Base-by-base conservation (phyloP, 1,140 invertebrate genomes). In the Drosophila equinoxialis region DNA sequence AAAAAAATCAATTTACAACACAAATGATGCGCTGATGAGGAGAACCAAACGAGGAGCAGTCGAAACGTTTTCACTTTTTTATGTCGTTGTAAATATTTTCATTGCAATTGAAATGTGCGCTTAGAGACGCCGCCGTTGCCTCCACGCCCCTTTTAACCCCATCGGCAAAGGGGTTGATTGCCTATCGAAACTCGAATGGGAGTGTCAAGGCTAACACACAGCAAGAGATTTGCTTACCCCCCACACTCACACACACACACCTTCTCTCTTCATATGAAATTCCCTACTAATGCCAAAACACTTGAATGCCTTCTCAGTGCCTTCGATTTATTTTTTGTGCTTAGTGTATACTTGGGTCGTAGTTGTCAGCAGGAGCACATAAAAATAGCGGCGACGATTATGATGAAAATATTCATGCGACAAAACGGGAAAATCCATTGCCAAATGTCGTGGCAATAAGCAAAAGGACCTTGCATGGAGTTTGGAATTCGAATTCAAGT, bases 341-440 rank as follows among this genome's bases (percentile, higher is more conserved):
- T 26, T 26, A 26, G 23, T 26, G 23, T 26, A 26, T 13, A 7
- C 23, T 6, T 71, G 67, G 17, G 45, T 30, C 30, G 30, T 66
- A 23, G 64, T 58, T 71, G 73, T 76, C 66, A 77, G 59, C 73
- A 39, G 72, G 72, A 83, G 6, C 30, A 77, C 77, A 87, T 89
- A 86, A 86, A 87, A 89, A 86, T 86, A 86, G 83, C 76, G 57
- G 83, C 71, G 57, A 71, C 79, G 83, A 86, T 87, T 86, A 86
- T 86, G 84, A 86, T 86, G 83, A 89, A 86, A 86, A 86, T 89
- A 89, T 86, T 86, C 84, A 89, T 89, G 77, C 77, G 83, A 83
- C 79, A 80, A 85, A 83, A 26, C 83, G 79, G 70, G 23, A 26
- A 26, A 83, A 83, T 63, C 67, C 80, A 71, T 79, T 54, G 71